phyloP scores from a whole-genome alignment of 2,113 vertebrate species.

The Chitala chitala region DNA sequence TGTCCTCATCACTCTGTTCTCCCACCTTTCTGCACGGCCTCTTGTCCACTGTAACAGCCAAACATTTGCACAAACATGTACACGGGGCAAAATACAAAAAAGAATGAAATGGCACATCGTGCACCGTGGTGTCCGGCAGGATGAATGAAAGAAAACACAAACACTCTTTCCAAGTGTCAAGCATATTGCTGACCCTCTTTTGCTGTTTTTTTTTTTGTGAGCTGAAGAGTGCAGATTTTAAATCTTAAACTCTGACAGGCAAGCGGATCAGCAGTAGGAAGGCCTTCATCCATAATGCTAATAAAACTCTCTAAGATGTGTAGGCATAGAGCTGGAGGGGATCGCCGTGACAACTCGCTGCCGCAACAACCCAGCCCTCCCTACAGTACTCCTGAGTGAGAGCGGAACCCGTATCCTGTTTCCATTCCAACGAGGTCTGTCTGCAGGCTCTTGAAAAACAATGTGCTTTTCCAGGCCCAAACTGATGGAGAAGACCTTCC shows the following conservation, averaged over 20 bases:
- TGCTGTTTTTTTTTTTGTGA: conserved; percentile 59
- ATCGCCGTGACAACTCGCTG: conserved; percentile 59
- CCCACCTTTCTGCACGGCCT: background rate
- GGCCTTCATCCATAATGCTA: conserved; percentile 75
- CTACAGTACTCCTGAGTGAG: conserved; percentile 51
- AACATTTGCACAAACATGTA: background rate
- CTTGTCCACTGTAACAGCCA: background rate
- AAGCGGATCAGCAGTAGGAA: conserved; percentile 52
- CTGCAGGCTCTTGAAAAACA: conserved; percentile 76
- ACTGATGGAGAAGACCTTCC: conserved; percentile 49
- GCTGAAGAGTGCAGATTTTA: conserved; percentile 68
- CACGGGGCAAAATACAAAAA: background rate
- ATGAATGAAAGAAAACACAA: conserved; percentile 2
- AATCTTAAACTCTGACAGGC: conserved; percentile 66
- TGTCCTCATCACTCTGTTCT: background rate
- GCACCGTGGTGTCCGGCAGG: background rate
- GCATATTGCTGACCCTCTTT: background rate
- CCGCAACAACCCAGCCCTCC: conserved; percentile 59
- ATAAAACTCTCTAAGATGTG: conserved; percentile 66
- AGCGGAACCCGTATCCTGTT: conserved; percentile 41
- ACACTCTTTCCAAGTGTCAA: background rate
- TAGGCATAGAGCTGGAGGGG: conserved; percentile 56
- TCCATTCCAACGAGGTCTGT: conserved; percentile 35
- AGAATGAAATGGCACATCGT: conserved; percentile 12
- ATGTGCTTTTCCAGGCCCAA: conserved; percentile 73